Conservation (phyloP, 2,797 vertebrate genomes). For the Tolypeutes matacus region DNA sequence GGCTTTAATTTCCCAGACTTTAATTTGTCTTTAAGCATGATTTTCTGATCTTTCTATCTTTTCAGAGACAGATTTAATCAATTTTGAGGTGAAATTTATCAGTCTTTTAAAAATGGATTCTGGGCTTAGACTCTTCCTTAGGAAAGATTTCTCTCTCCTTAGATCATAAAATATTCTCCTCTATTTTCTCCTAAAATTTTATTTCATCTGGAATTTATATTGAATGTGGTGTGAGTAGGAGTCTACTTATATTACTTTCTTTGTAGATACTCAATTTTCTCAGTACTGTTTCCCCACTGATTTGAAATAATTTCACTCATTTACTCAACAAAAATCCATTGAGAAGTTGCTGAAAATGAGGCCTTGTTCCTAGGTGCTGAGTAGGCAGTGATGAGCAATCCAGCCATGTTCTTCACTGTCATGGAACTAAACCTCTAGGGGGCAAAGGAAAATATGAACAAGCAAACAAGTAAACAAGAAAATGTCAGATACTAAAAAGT, state of each 20-base stretch:
- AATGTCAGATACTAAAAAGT: neutral
- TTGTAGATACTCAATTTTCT: neutral
- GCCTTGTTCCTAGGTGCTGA: neutral
- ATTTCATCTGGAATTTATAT: neutral
- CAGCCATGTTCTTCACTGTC: neutral
- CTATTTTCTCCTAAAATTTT: neutral
- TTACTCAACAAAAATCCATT: neutral
- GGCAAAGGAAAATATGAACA: neutral
- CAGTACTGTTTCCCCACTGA: neutral
- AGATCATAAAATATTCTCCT: neutral
- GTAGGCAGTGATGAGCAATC: neutral
- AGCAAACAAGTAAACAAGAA: neutral
- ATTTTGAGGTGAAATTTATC: neutral
- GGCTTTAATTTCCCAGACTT: neutral
- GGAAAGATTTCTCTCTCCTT: neutral
- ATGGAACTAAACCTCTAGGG: neutral
- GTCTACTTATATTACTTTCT: neutral
- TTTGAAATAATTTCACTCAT: neutral
- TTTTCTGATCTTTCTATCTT: neutral
- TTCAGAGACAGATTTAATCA: neutral
- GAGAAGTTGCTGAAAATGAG: too few species aligned
- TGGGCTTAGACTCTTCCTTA: neutral
- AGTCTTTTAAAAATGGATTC: neutral
- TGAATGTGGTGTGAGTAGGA: neutral
- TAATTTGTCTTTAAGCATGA: neutral